Evolutionary conservation across 2,888 invertebrate species (phyloP).

Genomic region (Flabesymbios commensalis): DNA sequence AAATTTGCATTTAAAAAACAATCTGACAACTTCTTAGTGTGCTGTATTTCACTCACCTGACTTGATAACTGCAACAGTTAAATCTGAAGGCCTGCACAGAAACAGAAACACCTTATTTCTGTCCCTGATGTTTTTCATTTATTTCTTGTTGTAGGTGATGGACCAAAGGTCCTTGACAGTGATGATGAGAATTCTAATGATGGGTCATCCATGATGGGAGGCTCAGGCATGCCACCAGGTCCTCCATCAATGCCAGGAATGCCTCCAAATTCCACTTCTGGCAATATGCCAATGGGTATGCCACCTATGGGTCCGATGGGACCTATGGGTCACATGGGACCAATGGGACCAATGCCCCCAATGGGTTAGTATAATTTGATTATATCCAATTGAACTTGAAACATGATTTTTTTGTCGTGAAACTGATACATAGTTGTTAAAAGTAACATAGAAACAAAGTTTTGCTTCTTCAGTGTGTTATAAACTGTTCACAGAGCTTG

Average conservation of each 20-base stretch:
- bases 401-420: background rate
- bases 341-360: constrained; percentile 31
- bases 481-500: background rate
- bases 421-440: background rate
- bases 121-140: too few species aligned
- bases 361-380: constrained; percentile 29
- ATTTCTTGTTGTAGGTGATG: too few species aligned
- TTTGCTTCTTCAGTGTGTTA: background rate
- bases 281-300: constrained; percentile 26
- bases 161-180: too few species aligned
- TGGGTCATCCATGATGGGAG: too few species aligned
- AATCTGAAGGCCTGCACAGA: too few species aligned
- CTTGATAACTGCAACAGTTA: too few species aligned
- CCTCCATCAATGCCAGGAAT: background rate
- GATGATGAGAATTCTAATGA: background rate
- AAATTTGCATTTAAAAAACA: background rate
- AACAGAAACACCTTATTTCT: too few species aligned
- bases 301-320: constrained; percentile 21
- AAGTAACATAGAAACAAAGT: background rate
- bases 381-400: background rate
- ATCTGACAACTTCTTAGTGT: too few species aligned
- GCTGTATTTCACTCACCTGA: too few species aligned
- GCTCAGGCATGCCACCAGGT: background rate
- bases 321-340: constrained; percentile 31
- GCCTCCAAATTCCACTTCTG: constrained; percentile 16